Base-by-base conservation (phyloP, 2,113 vertebrate species). In the Lasiurus borealis region DNA sequence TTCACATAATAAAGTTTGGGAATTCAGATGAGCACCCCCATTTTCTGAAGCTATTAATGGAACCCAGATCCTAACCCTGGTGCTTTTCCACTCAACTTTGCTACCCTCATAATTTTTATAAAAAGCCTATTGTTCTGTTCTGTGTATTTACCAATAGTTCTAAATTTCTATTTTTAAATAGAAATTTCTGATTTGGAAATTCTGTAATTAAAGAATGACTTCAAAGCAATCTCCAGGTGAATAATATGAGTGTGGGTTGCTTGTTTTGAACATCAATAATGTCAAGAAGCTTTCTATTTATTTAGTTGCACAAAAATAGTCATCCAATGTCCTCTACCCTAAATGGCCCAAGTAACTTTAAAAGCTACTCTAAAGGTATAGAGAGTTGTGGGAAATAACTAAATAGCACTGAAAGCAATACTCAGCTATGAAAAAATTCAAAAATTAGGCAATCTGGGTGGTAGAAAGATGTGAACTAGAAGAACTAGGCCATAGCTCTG, bases 361-460 rank as follows among this genome's bases (percentile, higher is more conserved):
- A 97, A 97, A 97, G 96, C 95, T 92, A 50, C 86, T 94, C 57
- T 85, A 77, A 87, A 94, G 44, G 48, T 84, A 54, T 34, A 40
- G 50, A 93, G 84, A 94, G 69, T 86, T 62, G n/a, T 95, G 71
- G 82, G 73, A 96, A 97, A 96, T 97, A 85, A 97, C 93, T 95
- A 96, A 97, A 95, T 85, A 62, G 52, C 88, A 82, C 92, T 84
- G 78, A 96, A 96, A 97, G 95, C 95, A 93, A 68, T 73, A 66
- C 73, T 93, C 76, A 95, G 40, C 44, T 86, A 25, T 80, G 69
- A 83, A 83, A 48, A 88, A 71, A 54, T 92, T 89, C 76, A 95
- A 66, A 91, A 92, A 82, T 92, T 86, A 90, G 64, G n/a, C 52
- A n/a, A 77, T 89, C 52, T 92, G n/a, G 66, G 54, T 83, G 12